Conservation (phyloP, 2,113 vertebrate species). For the Xiphophorus couchianus region DNA sequence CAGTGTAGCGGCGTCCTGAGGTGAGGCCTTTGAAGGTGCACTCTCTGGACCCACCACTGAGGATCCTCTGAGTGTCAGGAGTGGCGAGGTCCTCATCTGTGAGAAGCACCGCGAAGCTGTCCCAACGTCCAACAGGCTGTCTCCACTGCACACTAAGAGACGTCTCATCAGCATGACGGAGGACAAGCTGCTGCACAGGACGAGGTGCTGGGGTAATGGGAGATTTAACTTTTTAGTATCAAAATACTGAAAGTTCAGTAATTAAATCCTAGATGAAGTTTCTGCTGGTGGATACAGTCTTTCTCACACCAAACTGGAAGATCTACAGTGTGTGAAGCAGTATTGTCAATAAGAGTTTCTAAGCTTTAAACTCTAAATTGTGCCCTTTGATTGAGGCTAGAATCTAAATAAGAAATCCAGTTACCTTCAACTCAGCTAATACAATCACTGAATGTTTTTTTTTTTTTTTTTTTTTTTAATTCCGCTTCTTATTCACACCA, state of each 20-base stretch:
- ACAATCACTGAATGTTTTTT: no score
- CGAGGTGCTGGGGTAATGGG: constrained; percentile 80
- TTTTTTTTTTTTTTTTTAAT: no score
- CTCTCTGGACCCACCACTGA: constrained; percentile 83
- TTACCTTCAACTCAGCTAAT: no score
- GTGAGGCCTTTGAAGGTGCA: constrained; percentile 85
- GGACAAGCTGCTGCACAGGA: constrained; percentile 83
- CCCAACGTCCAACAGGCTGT: constrained; percentile 85
- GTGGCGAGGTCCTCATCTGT: constrained; percentile 63
- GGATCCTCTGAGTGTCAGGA: constrained; percentile 75
- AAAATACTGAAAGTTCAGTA: not conserved
- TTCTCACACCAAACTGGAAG: no score
- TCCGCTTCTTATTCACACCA: no score
- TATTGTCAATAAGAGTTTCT: no score
- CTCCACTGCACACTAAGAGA: constrained; percentile 85
- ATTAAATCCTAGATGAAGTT: not conserved
- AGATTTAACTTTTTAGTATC: not conserved
- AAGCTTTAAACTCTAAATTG: no score
- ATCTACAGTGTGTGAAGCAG: no score
- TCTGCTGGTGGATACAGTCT: no score
- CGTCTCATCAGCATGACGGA: constrained; percentile 86
- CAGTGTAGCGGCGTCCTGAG: constrained; percentile 84
- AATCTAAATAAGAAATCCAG: no score
- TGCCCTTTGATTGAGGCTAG: no score
- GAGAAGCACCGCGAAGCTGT: constrained; percentile 84